Base-by-base conservation (phyloP, 2,888 invertebrate genomes). In the Diarsia dahlii region DNA sequence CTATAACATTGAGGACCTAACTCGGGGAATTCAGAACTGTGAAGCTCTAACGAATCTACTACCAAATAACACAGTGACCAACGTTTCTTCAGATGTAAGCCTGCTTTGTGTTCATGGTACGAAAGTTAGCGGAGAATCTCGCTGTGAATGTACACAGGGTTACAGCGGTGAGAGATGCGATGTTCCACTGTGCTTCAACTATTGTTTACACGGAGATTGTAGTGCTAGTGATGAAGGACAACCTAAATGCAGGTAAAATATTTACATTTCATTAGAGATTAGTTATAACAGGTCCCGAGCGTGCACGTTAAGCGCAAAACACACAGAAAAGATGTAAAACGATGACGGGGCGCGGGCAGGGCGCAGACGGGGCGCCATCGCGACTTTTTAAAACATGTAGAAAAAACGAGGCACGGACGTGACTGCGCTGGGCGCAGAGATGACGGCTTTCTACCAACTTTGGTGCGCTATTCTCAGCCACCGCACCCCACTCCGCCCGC, bases 71-170 rank as follows among this genome's bases (percentile, higher is more conserved):
- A 2, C 56, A 23, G 23, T 13, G 13, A 56, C 56, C 56, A 23
- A 56, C 56, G 23, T 13, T 56, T 8, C 56, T 15, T 56, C 23
- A 23, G 56, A 56, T 48, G 12, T 18, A 15, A 48, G 12, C 65
- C 13, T 60, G 9, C 20, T 60, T 9, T 69, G 69, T 69, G 45
- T 69, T 0, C 94, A 95, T 63, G 69, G 69, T 28, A 60, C 13
- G 13, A 28, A 45, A 62, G 3, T 52, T 5, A 39, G 20, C 10
- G 66, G 20, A 2, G 66, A 48, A 15, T 45, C 54, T 56, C 56
- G 45, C 56, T 68, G 58, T 68, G 23, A 58, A 45, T 68, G 68
- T 45, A 18, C 39, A 20, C 68, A 20, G 18, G 68, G 68, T 13
- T 68, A 54, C 39, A 39, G 10, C 18, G 60, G 69, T 20, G 28